These are phyloP conservation scores for Dilophus febrilis DNA, from an alignment of 2,888 invertebrate species.

Conservation along the genomic window DNA sequence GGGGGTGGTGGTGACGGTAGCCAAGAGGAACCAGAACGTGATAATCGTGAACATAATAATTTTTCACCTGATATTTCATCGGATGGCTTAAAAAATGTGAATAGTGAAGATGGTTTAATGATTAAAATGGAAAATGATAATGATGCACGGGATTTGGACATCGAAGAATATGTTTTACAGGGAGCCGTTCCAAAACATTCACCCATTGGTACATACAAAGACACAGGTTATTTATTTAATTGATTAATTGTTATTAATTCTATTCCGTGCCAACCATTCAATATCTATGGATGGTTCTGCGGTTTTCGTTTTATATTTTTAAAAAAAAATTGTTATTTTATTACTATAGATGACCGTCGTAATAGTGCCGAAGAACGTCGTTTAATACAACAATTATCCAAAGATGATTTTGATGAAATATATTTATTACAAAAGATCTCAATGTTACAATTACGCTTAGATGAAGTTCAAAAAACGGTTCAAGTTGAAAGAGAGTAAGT, in stretches of 20 bases:
- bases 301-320: no score
- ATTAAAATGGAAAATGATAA: slow-evolving; percentile 17
- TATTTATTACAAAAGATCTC: slow-evolving; percentile 43
- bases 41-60: slow-evolving; percentile 26
- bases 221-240: no score
- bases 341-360: slow-evolving; percentile 18
- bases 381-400: slow-evolving; percentile 28
- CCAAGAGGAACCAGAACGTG: slow-evolving; percentile 28
- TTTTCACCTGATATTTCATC: slow-evolving; percentile 30
- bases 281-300: no score
- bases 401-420: slow-evolving; percentile 39
- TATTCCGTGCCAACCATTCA: no score
- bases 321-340: no score
- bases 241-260: no score
- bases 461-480: slow-evolving; percentile 56
- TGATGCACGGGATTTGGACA: slow-evolving; percentile 26
- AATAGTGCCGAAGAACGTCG: slow-evolving; percentile 27
- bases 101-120: slow-evolving; percentile 26
- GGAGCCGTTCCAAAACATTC: slow-evolving; percentile 44
- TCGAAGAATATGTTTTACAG: slow-evolving; percentile 45
- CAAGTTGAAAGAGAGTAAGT: slow-evolving; percentile 57
- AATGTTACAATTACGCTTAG: slow-evolving; percentile 48
- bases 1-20: slow-evolving; percentile 17
- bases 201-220: neutral
- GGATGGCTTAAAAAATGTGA: slow-evolving; percentile 29